phyloP scores from a whole-genome alignment of 2,797 vertebrate genomes.

The Amphiprion clarkii region DNA sequence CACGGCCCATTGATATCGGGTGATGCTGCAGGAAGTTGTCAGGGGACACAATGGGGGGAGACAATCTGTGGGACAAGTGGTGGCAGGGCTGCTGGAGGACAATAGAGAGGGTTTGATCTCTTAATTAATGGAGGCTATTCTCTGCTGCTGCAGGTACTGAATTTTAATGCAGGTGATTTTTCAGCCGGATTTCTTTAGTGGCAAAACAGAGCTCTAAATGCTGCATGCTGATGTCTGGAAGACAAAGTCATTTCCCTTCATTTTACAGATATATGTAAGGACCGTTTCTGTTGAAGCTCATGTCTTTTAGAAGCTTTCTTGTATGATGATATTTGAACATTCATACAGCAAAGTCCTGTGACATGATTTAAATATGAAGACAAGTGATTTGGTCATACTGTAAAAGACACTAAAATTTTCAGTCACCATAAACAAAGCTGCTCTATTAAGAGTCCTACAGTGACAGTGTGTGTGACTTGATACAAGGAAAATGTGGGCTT shows the following conservation, averaged over 20 bases:
- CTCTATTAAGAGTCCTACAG: conserved; percentile 20
- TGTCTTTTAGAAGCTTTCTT: not conserved
- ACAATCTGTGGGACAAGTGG: conserved; percentile 75
- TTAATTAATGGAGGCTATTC: conserved; percentile 86
- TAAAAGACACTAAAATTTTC: not conserved
- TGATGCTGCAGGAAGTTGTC: conserved; percentile 83
- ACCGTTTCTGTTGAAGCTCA: not conserved
- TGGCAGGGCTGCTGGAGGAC: conserved; percentile 77
- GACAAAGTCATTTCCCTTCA: conserved; percentile 26
- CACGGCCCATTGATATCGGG: conserved; percentile 77
- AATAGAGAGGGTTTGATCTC: conserved; percentile 84
- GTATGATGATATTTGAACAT: not conserved
- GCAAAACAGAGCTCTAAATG: conserved; percentile 53
- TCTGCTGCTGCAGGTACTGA: conserved; percentile 81
- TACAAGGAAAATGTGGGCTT: conserved; percentile 62
- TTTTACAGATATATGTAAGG: conserved; percentile 6
- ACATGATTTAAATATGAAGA: not conserved
- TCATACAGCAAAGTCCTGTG: not conserved
- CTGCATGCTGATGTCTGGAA: conserved; percentile 41
- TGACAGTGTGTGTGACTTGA: conserved; percentile 45
- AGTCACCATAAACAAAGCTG: conserved; percentile 27
- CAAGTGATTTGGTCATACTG: not conserved
- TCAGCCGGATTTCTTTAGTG: conserved; percentile 66
- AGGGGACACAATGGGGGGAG: conserved; percentile 71
- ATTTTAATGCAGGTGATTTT: conserved; percentile 80